phyloP scores from a whole-genome alignment of 2,888 invertebrate genomes.

The Ferrisia virgata region DNA sequence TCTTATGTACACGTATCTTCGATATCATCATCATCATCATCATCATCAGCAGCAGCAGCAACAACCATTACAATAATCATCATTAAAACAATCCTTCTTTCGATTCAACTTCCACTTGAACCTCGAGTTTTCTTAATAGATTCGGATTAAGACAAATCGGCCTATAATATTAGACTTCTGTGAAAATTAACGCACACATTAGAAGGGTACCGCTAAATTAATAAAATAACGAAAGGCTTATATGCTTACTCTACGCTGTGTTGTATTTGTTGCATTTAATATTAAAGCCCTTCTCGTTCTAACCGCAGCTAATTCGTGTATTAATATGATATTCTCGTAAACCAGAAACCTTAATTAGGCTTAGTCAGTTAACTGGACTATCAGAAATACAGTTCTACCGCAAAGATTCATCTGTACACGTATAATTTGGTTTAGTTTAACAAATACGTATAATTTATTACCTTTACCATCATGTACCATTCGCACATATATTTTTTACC shows the following conservation, averaged over 20 bases:
- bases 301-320: too few relatives aligned
- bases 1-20: too few relatives aligned
- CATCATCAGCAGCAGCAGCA: too few relatives aligned
- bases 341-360: background rate
- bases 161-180: background rate
- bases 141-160: background rate
- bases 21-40: too few relatives aligned
- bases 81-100: background rate
- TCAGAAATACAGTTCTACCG: background rate
- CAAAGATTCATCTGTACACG: background rate
- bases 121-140: background rate
- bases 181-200: background rate
- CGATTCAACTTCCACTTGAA: background rate
- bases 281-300: background rate
- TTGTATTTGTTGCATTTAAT: too few relatives aligned
- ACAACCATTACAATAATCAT: too few relatives aligned
- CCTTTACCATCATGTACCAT: too few relatives aligned
- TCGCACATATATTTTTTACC: too few relatives aligned
- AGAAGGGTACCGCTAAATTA: background rate
- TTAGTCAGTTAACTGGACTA: background rate
- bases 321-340: background rate
- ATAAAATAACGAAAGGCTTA: background rate
- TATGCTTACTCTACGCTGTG: too few relatives aligned
- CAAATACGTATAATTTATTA: background rate
- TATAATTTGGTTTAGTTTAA: background rate